These are phyloP conservation scores for Drosophila greeni DNA, from an alignment of 2,888 invertebrate genomes.

Conservation along the genomic window DNA sequence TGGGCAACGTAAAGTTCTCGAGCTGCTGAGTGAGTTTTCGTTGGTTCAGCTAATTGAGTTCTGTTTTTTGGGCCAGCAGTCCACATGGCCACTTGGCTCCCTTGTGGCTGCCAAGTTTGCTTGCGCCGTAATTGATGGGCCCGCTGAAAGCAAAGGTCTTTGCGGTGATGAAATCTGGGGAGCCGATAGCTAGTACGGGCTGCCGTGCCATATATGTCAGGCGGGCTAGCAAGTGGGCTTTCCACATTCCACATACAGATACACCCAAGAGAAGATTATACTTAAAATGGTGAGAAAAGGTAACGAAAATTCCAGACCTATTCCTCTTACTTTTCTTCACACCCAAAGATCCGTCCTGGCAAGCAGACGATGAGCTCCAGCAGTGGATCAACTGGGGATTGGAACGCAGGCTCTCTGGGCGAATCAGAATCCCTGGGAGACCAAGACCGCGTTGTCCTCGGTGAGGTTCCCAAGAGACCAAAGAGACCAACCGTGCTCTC, in stretches of 20 bases:
- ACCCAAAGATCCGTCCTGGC: background rate
- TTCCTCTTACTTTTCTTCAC: background rate
- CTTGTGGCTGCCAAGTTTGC: conserved; percentile 60
- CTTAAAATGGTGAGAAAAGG: conserved; percentile 18
- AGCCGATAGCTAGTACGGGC: conserved; percentile 22
- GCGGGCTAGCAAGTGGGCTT: background rate
- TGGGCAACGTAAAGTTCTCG: conserved; percentile 28
- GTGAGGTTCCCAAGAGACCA: background rate
- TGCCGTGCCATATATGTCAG: conserved; percentile 55
- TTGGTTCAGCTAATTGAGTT: conserved; percentile 57
- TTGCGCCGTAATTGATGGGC: conserved; percentile 48
- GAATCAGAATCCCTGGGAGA: background rate
- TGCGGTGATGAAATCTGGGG: conserved; percentile 49
- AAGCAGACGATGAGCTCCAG: conserved; percentile 1
- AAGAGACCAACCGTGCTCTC: background rate
- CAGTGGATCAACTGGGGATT: background rate
- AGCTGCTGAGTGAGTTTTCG: conserved; percentile 40
- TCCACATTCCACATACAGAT: conserved; percentile 12
- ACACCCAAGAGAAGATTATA: conserved; percentile 10
- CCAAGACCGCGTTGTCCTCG: background rate
- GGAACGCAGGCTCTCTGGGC: background rate
- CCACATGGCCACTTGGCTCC: conserved; percentile 62
- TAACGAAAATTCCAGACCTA: background rate
- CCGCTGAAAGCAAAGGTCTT: conserved; percentile 61
- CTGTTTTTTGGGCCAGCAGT: conserved; percentile 39